Conservation (phyloP, 2,113 vertebrate species). For the Albula goreensis region DNA sequence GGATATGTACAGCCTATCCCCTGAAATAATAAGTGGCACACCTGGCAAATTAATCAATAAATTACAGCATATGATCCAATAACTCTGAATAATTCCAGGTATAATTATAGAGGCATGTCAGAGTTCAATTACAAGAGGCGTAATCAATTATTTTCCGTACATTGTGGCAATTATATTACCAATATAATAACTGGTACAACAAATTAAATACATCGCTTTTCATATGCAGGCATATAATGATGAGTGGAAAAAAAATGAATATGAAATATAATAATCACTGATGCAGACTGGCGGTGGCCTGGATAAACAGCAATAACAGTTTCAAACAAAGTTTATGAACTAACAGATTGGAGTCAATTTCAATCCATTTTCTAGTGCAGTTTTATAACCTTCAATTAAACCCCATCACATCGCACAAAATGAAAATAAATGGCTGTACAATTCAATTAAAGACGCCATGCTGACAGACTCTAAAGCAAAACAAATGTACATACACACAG, state of each 20-base stretch:
- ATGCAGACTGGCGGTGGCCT: not conserved
- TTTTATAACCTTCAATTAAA: too few species aligned
- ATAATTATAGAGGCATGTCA: not conserved
- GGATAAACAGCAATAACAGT: not conserved
- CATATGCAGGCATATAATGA: not conserved
- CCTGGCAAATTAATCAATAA: not conserved
- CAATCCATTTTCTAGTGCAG: too few species aligned
- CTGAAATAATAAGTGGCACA: not conserved
- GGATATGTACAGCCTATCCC: not conserved
- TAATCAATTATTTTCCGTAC: not conserved
- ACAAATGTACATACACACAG: too few species aligned
- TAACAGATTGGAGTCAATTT: too few species aligned
- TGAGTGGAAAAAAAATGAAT: not conserved
- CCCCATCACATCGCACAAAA: too few species aligned
- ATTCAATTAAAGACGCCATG: too few species aligned
- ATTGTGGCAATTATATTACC: not conserved
- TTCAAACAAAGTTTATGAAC: too few species aligned
- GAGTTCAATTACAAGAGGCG: not conserved
- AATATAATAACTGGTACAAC: not conserved
- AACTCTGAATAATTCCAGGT: not conserved
- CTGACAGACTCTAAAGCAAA: too few species aligned
- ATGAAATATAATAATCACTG: not conserved
- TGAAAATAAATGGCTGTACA: too few species aligned
- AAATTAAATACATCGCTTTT: not conserved
- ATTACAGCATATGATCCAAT: not conserved